Evolutionary conservation across 2,888 invertebrate species (phyloP).

Genomic region (Plagodis dolabraria): DNA sequence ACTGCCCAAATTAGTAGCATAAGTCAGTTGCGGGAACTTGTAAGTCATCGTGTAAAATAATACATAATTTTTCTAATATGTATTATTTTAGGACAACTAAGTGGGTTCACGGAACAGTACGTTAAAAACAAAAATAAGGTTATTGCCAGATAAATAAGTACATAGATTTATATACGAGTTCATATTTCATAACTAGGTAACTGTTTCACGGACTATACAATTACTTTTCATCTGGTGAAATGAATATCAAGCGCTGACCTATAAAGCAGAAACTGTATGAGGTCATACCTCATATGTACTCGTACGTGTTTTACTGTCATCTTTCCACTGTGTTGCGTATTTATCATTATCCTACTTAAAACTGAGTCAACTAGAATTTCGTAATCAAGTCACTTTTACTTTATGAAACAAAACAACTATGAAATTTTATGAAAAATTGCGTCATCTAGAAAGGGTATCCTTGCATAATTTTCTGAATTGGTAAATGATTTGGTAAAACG

Average conservation of each 20-base stretch:
- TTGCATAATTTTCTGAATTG: slow-evolving; percentile 53
- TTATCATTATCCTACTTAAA: slow-evolving; percentile 6
- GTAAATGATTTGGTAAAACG: slow-evolving; percentile 27
- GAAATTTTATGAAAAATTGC: slow-evolving; percentile 64
- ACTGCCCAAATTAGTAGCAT: too few relatives aligned
- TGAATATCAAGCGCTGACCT: slow-evolving; percentile 7
- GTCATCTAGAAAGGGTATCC: slow-evolving; percentile 70
- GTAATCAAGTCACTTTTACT: slow-evolving; percentile 42
- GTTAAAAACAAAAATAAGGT: too few relatives aligned
- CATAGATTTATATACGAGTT: too few relatives aligned
- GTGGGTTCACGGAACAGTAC: too few relatives aligned
- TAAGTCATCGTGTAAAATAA: too few relatives aligned
- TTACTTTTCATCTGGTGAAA: slow-evolving; percentile 8
- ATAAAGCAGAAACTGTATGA: slow-evolving; percentile 13
- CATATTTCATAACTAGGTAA: neutral
- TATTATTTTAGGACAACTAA: too few relatives aligned
- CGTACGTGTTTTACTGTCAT: slow-evolving; percentile 22
- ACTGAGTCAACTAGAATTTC: slow-evolving; percentile 40
- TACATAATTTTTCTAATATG: too few relatives aligned
- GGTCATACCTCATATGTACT: slow-evolving; percentile 18
- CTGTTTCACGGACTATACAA: slow-evolving; percentile 1
- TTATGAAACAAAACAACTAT: slow-evolving; percentile 43
- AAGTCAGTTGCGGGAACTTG: too few relatives aligned
- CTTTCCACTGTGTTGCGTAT: slow-evolving; percentile 17
- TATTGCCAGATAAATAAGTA: too few relatives aligned